Evolutionary conservation across 2,797 vertebrate species (phyloP).

Genomic region (Cyprinodon diabolis): DNA sequence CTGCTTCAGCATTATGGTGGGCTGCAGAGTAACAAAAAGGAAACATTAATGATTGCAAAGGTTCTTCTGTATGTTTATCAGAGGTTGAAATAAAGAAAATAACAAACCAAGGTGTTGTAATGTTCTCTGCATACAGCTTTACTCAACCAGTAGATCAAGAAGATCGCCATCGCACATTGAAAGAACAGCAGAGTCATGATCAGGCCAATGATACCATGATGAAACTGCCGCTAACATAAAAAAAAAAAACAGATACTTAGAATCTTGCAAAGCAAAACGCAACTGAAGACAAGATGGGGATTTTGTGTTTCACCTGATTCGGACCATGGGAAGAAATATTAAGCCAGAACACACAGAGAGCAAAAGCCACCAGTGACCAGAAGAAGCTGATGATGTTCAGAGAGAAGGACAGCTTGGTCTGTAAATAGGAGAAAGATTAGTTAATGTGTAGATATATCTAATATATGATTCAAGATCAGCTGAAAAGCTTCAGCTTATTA

Average conservation of each 20-base stretch:
- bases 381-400: slow-evolving; percentile 77
- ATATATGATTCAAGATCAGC: not conserved
- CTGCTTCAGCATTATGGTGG: slow-evolving; percentile 73
- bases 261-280: not conserved
- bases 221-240: not conserved
- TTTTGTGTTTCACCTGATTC: not conserved
- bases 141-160: slow-evolving; percentile 76
- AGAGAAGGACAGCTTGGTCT: slow-evolving; percentile 77
- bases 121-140: slow-evolving; percentile 77
- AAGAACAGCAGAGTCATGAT: slow-evolving; percentile 44
- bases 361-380: slow-evolving; percentile 52
- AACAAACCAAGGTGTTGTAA: slow-evolving; percentile 79
- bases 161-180: slow-evolving; percentile 57
- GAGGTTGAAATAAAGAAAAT: not conserved
- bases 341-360: accelerated
- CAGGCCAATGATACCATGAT: slow-evolving; percentile 12
- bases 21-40: slow-evolving; percentile 56
- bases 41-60: not conserved
- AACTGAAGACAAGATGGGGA: accelerated
- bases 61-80: not conserved
- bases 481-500: too few species aligned
- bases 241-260: not conserved
- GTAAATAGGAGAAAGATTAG: slow-evolving; percentile 8
- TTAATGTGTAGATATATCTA: not conserved
- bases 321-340: accelerated